Percentiles rank a stretch among this genome's conserved stretches.
Conservation (phyloP, 2,797 vertebrate genomes). For the Microctenopoma steveboyesi region DNA sequence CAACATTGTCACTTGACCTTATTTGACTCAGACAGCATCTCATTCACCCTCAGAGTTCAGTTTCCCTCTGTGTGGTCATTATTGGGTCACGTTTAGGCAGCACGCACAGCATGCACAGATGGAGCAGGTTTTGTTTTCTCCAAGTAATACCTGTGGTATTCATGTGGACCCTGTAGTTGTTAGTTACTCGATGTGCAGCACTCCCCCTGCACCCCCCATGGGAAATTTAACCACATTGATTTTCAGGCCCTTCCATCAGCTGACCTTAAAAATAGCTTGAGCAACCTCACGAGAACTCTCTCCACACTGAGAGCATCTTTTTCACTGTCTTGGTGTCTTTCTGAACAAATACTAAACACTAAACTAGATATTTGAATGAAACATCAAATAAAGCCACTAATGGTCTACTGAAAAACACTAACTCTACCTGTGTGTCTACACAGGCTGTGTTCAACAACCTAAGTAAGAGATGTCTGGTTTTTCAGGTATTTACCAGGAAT, state of each 20-base stretch:
- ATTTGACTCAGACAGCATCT: conserved; percentile 22
- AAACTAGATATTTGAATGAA: too few relatives aligned
- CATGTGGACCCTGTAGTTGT: conserved; percentile 51
- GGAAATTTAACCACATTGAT: conserved; percentile 70
- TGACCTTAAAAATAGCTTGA: conserved; percentile 44
- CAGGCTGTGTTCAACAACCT: not conserved
- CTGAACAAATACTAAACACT: not conserved
- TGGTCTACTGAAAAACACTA: not conserved
- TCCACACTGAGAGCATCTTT: conserved; percentile 5
- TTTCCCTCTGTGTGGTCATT: conserved; percentile 33
- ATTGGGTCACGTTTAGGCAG: conserved; percentile 18
- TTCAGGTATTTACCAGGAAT: too few relatives aligned
- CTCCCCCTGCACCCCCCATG: conserved; percentile 33
- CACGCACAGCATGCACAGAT: not conserved
- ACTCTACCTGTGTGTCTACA: not conserved
- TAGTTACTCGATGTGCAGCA: conserved; percentile 66
- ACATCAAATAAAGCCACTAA: not conserved
- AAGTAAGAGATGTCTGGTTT: too few relatives aligned
- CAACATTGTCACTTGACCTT: conserved; percentile 26
- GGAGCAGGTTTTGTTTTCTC: conserved; percentile 45
- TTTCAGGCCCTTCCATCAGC: conserved; percentile 60
- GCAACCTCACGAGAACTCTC: conserved; percentile 27
- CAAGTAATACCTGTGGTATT: conserved; percentile 36
- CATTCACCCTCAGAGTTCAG: conserved; percentile 3
- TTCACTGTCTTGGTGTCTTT: not conserved